Base-by-base conservation (phyloP, 1,140 invertebrate species). In the Teleopsis dalmanni region DNA sequence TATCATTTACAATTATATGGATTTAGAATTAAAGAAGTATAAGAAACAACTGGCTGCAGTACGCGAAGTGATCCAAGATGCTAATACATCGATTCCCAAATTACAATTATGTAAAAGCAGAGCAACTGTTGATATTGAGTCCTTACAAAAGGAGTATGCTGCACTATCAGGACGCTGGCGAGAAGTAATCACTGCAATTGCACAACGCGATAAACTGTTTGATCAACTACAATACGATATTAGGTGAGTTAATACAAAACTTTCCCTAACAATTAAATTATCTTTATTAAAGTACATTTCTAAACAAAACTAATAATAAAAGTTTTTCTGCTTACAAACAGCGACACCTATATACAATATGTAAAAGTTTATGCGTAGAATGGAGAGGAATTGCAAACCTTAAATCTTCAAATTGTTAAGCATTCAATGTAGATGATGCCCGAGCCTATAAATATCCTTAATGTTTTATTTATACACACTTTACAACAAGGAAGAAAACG, bases 101-200 rank as follows among this genome's bases (percentile, higher is more conserved):
- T 56, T 77, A 21, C 65, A 66, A 51, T 72, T 72, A 57, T 73
- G 70, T 33, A 71, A 78, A 31, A 75, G 77, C 3, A 75, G 83
- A 50, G 78, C 78, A 5, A 81, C 81, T 52, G 77, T 79, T 6
- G 84, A 88, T 61, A 68, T 88, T 19, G 81, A 85, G 60, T 79
- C 78, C 14, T 58, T 87, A 19, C 77, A 84, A 56, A 73, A 78
- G 27, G 84, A 88, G 52, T 78, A 85, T 51, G 77, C 78, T 26
- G 76, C 77, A 14, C 70, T 87, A 3, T 73, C 84, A 31, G 77
- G 78, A 57, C 74, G 82, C 9, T 88, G 85, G 84, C 82, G 84
- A 59, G 78, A 80, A 8, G 81, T 86, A 16, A 73, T 88, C 18
- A 70, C 78, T 5, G 79, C 80, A 46, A 85, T 88, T 51, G 74